These are phyloP conservation scores for Unio pictorum DNA, from an alignment of 2,888 invertebrate genomes.

Conservation along the genomic window DNA sequence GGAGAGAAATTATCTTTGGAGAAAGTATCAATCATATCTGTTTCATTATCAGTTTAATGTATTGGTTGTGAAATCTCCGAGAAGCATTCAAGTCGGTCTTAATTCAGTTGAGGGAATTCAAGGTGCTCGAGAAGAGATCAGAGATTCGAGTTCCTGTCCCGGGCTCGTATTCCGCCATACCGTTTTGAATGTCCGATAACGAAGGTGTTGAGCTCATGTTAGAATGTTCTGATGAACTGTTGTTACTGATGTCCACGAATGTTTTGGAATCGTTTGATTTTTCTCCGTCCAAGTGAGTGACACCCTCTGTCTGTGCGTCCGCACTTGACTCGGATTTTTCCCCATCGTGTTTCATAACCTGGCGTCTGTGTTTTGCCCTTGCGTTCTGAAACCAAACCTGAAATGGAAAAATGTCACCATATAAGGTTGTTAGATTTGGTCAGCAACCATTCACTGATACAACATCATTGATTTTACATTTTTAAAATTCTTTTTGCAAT, in stretches of 20 bases:
- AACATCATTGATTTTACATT: no score
- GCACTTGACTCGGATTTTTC: constrained; percentile 23
- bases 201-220: constrained; percentile 56
- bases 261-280: constrained; percentile 38
- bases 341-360: constrained; percentile 75
- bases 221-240: constrained; percentile 62
- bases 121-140: constrained; percentile 61
- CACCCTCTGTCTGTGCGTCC: constrained; percentile 14
- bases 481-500: no score
- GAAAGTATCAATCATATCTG: no score
- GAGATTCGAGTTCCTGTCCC: constrained; percentile 52
- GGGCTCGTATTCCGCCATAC: constrained; percentile 57
- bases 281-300: constrained; percentile 38
- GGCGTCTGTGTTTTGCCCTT: constrained; percentile 96
- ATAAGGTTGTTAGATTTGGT: no score
- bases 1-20: no score
- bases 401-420: background rate
- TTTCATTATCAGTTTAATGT: no score
- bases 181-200: constrained; percentile 60
- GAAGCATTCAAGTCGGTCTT: no score
- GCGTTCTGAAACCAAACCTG: constrained; percentile 99
- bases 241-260: constrained; percentile 49
- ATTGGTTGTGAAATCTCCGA: no score
- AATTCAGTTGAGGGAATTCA: constrained; percentile 48
- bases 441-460: no score